Evolutionary conservation across 2,113 vertebrate species (phyloP).

Genomic region (Vulpes lagopus): DNA sequence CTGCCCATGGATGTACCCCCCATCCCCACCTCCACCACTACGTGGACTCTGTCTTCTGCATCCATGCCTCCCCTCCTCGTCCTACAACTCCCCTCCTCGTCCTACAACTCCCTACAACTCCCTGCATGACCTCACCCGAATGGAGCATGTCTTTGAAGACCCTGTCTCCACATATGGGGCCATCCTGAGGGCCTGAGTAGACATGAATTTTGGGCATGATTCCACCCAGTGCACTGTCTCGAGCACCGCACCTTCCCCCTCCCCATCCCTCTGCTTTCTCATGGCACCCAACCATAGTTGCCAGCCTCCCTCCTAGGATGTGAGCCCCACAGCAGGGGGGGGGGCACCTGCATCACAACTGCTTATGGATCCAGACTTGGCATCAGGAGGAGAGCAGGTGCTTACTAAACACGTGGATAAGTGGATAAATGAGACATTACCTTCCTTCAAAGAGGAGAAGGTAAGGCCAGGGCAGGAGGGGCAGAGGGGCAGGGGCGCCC

Average conservation of each 20-base stretch:
- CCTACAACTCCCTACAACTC: neutral
- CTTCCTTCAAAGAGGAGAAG: neutral
- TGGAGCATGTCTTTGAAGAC: neutral
- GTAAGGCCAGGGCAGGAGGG: neutral
- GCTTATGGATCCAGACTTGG: neutral
- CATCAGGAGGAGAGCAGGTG: neutral
- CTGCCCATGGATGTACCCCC: no score
- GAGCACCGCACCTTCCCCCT: neutral
- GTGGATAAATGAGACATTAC: rapidly evolving
- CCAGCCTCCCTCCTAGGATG: no score
- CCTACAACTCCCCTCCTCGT: neutral
- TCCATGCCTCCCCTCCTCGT: neutral
- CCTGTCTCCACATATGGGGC: neutral
- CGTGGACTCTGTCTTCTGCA: neutral
- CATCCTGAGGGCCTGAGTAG: neutral
- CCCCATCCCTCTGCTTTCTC: neutral
- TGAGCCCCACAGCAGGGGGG: no score
- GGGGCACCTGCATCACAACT: neutral
- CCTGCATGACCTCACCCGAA: neutral
- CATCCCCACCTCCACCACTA: neutral
- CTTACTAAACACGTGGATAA: rapidly evolving
- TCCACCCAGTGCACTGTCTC: neutral
- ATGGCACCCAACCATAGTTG: no score
- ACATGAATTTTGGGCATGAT: rapidly evolving
- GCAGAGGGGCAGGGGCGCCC: no score